A percentile compares a stretch with the other conserved stretches of the same genome.
phyloP scores from a whole-genome alignment of 2,888 invertebrate species.

The Diarsia mendica region DNA sequence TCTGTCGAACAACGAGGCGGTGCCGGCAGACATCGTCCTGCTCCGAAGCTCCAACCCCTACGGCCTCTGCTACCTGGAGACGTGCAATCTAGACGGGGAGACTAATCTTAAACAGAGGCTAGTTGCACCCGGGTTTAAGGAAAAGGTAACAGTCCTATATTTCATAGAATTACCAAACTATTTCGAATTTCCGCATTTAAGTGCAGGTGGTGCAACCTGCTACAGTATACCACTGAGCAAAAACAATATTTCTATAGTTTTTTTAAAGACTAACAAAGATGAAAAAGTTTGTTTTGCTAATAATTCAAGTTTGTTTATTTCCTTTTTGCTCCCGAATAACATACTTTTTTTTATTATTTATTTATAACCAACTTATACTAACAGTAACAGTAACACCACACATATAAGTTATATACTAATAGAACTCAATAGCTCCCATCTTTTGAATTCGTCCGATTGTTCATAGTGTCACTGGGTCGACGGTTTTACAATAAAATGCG shows the following conservation, averaged over 20 bases:
- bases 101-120: conserved; percentile 98
- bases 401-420: too few species aligned
- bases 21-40: conserved; percentile 98
- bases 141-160: conserved; percentile 88
- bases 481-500: conserved; percentile 35
- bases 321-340: not conserved
- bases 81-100: conserved; percentile 98
- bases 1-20: conserved; percentile 98
- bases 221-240: too few species aligned
- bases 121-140: conserved; percentile 94
- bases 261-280: not conserved
- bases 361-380: too few species aligned
- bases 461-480: conserved; percentile 48
- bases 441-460: conserved; percentile 22
- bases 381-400: too few species aligned
- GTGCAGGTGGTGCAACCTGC: too few species aligned
- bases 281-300: not conserved
- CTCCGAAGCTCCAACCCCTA: conserved; percentile 96
- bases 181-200: not conserved
- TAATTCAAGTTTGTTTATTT: conserved; percentile 12
- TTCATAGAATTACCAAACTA: not conserved
- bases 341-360: too few species aligned
- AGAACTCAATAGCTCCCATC: conserved; percentile 16
- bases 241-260: too few species aligned
- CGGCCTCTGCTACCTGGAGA: conserved; percentile 98